Base-by-base conservation (phyloP, 1,140 invertebrate genomes). In the Drosophila willistoni region DNA sequence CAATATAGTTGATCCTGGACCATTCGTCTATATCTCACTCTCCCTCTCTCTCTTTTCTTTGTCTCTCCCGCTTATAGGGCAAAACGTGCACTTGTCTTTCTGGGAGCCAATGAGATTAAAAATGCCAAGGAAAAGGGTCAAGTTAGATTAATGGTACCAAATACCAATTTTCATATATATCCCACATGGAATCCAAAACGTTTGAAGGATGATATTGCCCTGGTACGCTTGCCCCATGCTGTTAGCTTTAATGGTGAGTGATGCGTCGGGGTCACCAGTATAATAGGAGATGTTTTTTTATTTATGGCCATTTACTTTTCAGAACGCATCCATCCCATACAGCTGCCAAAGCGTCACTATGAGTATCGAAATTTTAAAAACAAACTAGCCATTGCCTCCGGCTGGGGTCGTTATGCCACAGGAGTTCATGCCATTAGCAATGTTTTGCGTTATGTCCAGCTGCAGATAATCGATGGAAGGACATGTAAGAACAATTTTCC, bases 401-500 rank as follows among this genome's bases (percentile, higher is more conserved):
- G 93, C 25, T 94, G 93, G 93, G 93, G 93, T 14, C 91, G 91
- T 22, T 89, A 89, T 67, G 87, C 92, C 7, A 93, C 93, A 2
- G 79, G 92, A 47, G 91, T 91, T 9, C 82, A 90, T 65, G 83
- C 89, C 4, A 91, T 91, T n/a, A 92, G 90, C 68, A 91, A 84
- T 62, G 82, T 91, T 10, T 62, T 92, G 61, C 89, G 91, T 14
- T 92, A 89, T 25, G 93, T 94, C 1, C 93, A 94, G 54, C 93
- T 94, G 79, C 93, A 93, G 3, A 92, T 94, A 2, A 93, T 94
- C 0, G 92, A 93, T 73, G 93, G 93, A 29, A 87, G 92, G 60
- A 94, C 93, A 0, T 94, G 94, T 79, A 93, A 94, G 62, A 82
- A 93, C n/a, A 94, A 93, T 1, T 94, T 93, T 80, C 93, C 92